These are phyloP conservation scores for Muscicapa striata DNA, from an alignment of 2,797 vertebrate genomes.

Conservation along the genomic window DNA sequence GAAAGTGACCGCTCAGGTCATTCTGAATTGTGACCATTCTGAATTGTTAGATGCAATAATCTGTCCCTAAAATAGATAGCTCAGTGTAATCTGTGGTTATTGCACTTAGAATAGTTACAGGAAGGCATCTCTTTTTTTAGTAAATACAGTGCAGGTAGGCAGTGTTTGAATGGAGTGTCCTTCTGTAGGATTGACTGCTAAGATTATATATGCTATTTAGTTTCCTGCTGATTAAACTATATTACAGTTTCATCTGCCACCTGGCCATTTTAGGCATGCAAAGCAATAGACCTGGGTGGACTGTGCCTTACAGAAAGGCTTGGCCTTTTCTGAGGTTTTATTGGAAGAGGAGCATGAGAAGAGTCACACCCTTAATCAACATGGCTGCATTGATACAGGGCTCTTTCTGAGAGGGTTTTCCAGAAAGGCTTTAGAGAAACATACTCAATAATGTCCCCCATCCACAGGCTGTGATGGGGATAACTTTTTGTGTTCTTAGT, in stretches of 20 bases:
- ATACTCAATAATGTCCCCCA: background rate
- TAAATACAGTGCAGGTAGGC: background rate
- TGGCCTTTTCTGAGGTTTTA: background rate
- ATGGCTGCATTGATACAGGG: background rate
- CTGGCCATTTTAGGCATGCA: background rate
- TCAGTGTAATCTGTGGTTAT: background rate
- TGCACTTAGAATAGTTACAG: background rate
- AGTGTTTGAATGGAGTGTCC: background rate
- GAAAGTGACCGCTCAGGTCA: background rate
- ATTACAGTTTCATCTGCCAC: background rate
- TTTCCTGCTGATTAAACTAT: constrained; percentile 21
- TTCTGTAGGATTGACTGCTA: background rate
- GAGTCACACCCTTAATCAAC: background rate
- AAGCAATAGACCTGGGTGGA: background rate
- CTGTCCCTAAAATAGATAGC: background rate
- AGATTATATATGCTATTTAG: background rate
- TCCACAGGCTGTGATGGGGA: background rate
- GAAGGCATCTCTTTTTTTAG: background rate
- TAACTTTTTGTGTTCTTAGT: background rate
- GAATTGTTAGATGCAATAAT: background rate
- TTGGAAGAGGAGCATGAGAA: background rate
- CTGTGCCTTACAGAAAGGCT: background rate
- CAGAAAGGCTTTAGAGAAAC: background rate
- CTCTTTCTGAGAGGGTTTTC: background rate
- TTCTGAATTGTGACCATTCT: background rate